Conservation (phyloP, 2,888 invertebrate species). For the Lepidocyrtinus sp. region DNA sequence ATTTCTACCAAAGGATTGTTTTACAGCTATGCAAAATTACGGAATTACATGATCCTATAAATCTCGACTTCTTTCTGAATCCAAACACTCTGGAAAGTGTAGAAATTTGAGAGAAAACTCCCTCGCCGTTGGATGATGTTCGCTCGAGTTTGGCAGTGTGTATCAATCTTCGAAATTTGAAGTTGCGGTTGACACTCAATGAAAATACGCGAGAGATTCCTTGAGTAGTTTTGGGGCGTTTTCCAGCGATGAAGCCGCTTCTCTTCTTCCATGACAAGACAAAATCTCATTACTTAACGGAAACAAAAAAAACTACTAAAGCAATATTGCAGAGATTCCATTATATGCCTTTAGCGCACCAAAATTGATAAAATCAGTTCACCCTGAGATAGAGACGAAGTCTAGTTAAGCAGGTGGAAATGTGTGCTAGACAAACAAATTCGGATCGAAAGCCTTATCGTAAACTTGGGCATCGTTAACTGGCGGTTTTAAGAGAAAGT, state of each 20-base stretch:
- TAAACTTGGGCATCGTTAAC: constrained; percentile 36
- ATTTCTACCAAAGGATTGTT: constrained; percentile 48
- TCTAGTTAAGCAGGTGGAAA: constrained; percentile 45
- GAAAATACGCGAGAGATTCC: constrained; percentile 39
- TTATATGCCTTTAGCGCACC: constrained; percentile 25
- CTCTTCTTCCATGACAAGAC: constrained; percentile 34
- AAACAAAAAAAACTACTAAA: constrained; percentile 30
- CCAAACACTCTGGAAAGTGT: constrained; percentile 40
- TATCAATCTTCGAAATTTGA: constrained; percentile 42
- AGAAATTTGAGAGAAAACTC: constrained; percentile 43
- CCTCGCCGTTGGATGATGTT: constrained; percentile 44
- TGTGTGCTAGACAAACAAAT: constrained; percentile 47
- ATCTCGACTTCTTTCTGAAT: constrained; percentile 44
- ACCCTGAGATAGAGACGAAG: constrained; percentile 45
- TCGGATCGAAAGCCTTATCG: constrained; percentile 17
- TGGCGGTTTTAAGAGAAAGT: constrained; percentile 46
- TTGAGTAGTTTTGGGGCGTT: constrained; percentile 33
- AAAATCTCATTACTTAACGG: constrained; percentile 19
- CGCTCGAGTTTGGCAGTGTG: constrained; percentile 36
- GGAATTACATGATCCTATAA: constrained; percentile 37
- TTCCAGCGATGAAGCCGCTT: constrained; percentile 40
- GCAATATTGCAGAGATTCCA: neutral
- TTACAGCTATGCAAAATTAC: constrained; percentile 48
- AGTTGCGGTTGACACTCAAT: constrained; percentile 40
- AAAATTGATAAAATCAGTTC: constrained; percentile 30